phyloP scores from a whole-genome alignment of 1,140 invertebrate genomes.

The Pseudachorutes palmiensis region DNA sequence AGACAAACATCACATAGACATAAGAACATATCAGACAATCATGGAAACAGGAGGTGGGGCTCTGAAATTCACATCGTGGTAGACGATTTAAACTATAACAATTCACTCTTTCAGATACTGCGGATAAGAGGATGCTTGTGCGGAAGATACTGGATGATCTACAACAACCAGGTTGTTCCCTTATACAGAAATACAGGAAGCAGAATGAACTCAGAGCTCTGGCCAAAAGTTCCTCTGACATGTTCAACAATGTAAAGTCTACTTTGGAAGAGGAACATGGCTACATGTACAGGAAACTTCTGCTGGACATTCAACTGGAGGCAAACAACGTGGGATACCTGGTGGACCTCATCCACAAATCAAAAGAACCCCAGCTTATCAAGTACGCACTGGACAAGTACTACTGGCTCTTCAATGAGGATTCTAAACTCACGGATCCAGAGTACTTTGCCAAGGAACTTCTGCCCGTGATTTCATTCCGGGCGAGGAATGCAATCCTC shows the following conservation, averaged over 20 bases:
- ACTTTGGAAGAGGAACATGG: not conserved
- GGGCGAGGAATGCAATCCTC: not conserved
- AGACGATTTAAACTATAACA: too few relatives aligned
- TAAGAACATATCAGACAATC: too few relatives aligned
- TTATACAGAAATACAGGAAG: not conserved
- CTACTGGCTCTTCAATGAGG: not conserved
- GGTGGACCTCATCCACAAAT: not conserved
- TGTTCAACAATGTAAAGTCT: not conserved
- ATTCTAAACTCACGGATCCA: not conserved
- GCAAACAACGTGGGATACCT: not conserved
- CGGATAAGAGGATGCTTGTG: not conserved
- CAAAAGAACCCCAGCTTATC: not conserved
- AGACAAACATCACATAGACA: too few relatives aligned
- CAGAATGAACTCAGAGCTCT: not conserved
- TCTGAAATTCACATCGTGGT: too few relatives aligned
- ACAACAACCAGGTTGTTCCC: not conserved
- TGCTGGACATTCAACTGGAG: not conserved
- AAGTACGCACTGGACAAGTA: constrained; percentile 1
- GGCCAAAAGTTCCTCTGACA: not conserved
- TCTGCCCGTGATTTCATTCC: not conserved
- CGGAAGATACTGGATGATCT: not conserved
- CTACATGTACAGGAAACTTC: not conserved
- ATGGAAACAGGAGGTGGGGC: too few relatives aligned
- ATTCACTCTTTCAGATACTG: not conserved
- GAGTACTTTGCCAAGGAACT: not conserved